phyloP scores from a whole-genome alignment of 2,888 invertebrate species.

The Cactoblastis cactorum region DNA sequence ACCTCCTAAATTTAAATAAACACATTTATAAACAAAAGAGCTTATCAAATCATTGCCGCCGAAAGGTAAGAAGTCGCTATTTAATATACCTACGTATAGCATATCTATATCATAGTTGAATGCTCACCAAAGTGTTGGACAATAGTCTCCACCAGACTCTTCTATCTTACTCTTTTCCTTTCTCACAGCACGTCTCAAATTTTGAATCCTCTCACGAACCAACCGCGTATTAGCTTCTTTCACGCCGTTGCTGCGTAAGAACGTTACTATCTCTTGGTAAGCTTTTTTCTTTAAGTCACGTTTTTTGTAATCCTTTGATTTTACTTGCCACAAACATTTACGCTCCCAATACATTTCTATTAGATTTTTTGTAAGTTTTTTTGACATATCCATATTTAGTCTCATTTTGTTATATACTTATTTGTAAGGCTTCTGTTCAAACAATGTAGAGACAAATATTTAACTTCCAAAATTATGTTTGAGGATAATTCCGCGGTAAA shows the following conservation, averaged over 20 bases:
- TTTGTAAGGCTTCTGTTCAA: no score
- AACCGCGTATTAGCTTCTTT: constrained; percentile 15
- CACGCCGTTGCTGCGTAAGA: constrained; percentile 18
- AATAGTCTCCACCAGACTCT: constrained; percentile 15
- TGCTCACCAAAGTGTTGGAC: constrained; percentile 17
- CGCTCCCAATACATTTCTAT: constrained; percentile 21
- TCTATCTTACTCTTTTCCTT: constrained; percentile 18
- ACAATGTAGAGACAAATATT: no score
- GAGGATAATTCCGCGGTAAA: constrained; percentile 1
- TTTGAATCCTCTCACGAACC: constrained; percentile 19
- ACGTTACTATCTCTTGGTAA: constrained; percentile 16
- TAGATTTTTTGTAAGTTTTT: constrained; percentile 14
- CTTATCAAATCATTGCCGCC: no score
- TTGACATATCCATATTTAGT: constrained; percentile 17
- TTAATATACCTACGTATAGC: no score
- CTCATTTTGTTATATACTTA: no score
- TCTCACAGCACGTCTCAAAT: constrained; percentile 18
- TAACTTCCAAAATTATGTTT: background rate
- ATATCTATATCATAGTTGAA: background rate
- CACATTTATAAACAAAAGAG: no score
- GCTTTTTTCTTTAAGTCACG: constrained; percentile 17
- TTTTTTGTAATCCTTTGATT: constrained; percentile 15
- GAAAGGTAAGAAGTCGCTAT: no score
- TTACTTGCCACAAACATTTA: constrained; percentile 19
- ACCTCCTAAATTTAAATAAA: no score